Conservation (phyloP, 2,888 invertebrate species). For the Folsomia candida region DNA sequence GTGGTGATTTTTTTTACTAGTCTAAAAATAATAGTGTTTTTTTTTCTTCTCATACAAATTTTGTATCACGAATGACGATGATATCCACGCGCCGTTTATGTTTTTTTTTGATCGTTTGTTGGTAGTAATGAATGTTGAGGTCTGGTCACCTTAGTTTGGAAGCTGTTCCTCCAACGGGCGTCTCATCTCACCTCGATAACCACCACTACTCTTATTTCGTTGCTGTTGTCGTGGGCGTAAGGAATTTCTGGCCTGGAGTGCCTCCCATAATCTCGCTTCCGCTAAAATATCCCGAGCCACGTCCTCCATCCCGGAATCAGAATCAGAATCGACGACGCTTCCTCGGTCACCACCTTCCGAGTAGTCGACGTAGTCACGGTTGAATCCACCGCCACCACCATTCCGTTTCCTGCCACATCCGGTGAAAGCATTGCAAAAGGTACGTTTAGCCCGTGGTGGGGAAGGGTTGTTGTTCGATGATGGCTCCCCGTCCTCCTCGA, state of each 20-base stretch:
- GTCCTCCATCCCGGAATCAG: constrained; percentile 62
- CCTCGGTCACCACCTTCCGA: neutral
- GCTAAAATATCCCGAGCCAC: constrained; percentile 74
- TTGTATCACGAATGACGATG: neutral
- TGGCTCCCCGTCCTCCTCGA: neutral
- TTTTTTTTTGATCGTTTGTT: too few relatives aligned
- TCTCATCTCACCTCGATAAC: neutral
- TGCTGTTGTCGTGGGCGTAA: constrained; percentile 16
- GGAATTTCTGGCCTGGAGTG: constrained; percentile 62
- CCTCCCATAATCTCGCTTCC: constrained; percentile 75
- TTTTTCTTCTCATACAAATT: neutral
- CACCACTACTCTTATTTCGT: neutral
- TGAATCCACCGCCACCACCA: neutral
- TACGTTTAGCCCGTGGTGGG: too few relatives aligned
- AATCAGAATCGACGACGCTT: neutral
- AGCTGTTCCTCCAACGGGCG: neutral
- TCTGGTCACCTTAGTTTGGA: neutral
- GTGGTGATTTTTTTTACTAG: too few relatives aligned
- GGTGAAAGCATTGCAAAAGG: constrained; percentile 85
- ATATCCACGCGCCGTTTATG: too few relatives aligned
- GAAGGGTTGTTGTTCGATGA: too few relatives aligned
- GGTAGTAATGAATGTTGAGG: too few relatives aligned
- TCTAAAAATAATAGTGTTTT: neutral
- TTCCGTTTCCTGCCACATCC: constrained; percentile 26
- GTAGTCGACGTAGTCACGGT: neutral